Base-by-base conservation (phyloP, 1,140 invertebrate species). In the Calosoma granatense region DNA sequence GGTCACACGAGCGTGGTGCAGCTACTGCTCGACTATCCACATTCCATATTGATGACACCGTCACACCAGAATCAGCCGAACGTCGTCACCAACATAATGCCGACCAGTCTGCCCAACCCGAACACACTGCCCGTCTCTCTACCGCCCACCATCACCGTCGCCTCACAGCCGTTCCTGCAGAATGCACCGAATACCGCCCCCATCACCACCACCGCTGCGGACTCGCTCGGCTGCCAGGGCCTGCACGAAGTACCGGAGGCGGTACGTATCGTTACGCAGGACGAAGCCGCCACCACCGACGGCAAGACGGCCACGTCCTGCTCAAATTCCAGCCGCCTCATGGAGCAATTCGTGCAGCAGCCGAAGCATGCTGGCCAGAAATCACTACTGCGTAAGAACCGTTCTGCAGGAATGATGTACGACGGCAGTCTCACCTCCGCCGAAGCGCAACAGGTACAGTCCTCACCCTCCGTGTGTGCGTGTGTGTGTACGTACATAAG, bases 1-100 rank as follows among this genome's bases (percentile, higher is more conserved):
- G 96, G 96, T 0, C 94, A 98, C 72, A 96, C 92, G 0, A 85
- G 83, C 62, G 94, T 98, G 57, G 96, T 98, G 20, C 91, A 97
- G 73, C 74, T 97, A 58, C 75, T 99, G 52, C 80, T 99, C 54
- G 94, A 98, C 71, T 98, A 92, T 77, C 93, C 92, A 20, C 90
- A 92, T 72, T 87, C 84, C 63, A 81, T 90, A 68, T 81, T 86
- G 76, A 76, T 84, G 75, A 75, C 78, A 56, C 71, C 76, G 54
- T 55, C 67, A 61, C 70, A 70, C 51, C 71, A 71, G 62, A 72
- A 74, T 51, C 62, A 59, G 57, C 61, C 56, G 52, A 53, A 36
- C 6, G 6, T 17, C 15, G 9, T 17, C 6, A 4, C 41, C 9
- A 47, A 47, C 41, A 3, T 47, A 3, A 47, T 47, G 9, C 9